Evolutionary conservation across 2,888 invertebrate species (phyloP), one percentile per base, ranked within the genome.

Genomic region (Litoditis marina): DNA sequence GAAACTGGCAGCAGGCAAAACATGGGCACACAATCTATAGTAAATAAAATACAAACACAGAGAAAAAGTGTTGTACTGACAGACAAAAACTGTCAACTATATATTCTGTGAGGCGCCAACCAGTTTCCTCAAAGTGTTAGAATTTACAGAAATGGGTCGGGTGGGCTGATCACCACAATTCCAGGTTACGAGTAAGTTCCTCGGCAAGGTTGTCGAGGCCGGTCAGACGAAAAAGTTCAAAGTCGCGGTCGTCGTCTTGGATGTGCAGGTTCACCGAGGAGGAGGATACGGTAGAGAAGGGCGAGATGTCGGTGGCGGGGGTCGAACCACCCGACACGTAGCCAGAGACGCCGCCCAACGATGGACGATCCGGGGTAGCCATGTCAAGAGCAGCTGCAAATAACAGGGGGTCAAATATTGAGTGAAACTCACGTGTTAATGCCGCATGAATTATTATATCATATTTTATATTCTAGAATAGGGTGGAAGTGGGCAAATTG

Each of bases 151-250:
- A 39, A 39, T 13, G 11, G 11, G n/a, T 39, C 11, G n/a, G n/a
- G 39, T 11, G 49, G 28, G 28, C 49, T 5, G 28, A 22, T 63
- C 53, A 71, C 72, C 72, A 72, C 47, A 68, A 50, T n/a, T 70
- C 72, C n/a, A 74, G 63, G 57, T 74, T 69, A 51, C 69, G 71
- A 32, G 74, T 71, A 65, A 74, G 63, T 44, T 74, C 74, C 57
- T 73, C 68, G 11, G 73, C 73, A 44, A 74, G 63, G 64, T 71
- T 68, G 36, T 74, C 74, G 55, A 73, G 66, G 34, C 71, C 68
- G 11, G 61, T 58, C 19, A 51, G 46, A 13, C 56, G 42, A 59
- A 68, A 68, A 34, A 47, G 53, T 8, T 56, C 53, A 54, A 60
- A 57, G 28, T 44, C 39, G 32, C 36, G 31, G 53, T 62, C 51